Conservation (phyloP, 2,888 invertebrate species). For the Odontocerum albicorne region DNA sequence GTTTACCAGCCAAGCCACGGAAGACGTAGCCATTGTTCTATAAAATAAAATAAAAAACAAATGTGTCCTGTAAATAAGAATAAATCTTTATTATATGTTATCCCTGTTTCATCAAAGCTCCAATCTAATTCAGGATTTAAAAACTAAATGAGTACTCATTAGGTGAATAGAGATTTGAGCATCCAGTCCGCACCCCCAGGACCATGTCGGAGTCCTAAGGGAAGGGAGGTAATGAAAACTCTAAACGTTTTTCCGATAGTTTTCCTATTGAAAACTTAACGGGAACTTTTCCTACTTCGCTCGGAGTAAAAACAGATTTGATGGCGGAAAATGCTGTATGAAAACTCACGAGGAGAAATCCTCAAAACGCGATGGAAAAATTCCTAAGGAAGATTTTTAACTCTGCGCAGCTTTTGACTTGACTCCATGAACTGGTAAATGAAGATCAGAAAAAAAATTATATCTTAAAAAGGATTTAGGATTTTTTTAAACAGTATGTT, state of each 20-base stretch:
- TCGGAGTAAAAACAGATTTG: conserved; percentile 31
- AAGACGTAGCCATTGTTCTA: no score
- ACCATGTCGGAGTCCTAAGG: no score
- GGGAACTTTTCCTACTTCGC: conserved; percentile 19
- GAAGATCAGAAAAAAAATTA: conserved; percentile 26
- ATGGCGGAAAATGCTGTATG: conserved; percentile 19
- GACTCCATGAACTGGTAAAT: conserved; percentile 7
- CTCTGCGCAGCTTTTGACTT: background rate
- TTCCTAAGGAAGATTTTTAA: conserved; percentile 1
- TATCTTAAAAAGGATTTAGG: conserved; percentile 13
- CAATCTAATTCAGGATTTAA: no score
- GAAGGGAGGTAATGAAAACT: conserved; percentile 25
- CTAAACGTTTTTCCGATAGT: conserved; percentile 33
- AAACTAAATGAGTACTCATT: no score
- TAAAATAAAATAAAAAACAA: no score
- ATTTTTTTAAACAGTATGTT: no score
- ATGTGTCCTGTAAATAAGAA: no score
- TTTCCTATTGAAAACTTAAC: conserved; percentile 30
- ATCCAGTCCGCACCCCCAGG: no score
- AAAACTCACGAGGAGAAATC: conserved; percentile 13
- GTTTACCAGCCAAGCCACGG: no score
- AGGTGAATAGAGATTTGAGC: no score
- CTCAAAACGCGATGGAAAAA: conserved; percentile 9
- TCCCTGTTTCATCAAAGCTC: no score
- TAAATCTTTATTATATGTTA: no score